These are phyloP conservation scores for Hemibagrus guttatus DNA, from an alignment of 2,797 vertebrate species.

Conservation along the genomic window DNA sequence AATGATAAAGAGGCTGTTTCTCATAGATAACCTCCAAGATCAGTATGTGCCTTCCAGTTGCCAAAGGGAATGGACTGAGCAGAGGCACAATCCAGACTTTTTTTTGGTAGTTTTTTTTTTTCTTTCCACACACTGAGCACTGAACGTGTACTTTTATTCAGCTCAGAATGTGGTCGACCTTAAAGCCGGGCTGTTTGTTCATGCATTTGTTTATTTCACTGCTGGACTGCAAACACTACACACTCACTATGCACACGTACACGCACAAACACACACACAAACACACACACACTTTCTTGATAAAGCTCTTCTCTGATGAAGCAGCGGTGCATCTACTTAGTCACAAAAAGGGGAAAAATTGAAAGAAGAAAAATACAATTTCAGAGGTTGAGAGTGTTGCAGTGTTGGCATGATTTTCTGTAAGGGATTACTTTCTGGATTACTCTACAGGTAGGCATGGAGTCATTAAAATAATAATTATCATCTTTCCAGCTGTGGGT, in stretches of 20 bases:
- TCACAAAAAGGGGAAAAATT: background rate
- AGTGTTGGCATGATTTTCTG: background rate
- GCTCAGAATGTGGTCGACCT: slow-evolving; percentile 39
- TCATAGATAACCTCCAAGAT: slow-evolving; percentile 37
- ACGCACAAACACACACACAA: slow-evolving; percentile 12
- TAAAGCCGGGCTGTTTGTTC: slow-evolving; percentile 43
- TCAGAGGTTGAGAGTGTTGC: background rate
- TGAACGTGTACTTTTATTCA: slow-evolving; percentile 32
- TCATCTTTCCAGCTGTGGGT: background rate
- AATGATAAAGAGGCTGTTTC: slow-evolving; percentile 44
- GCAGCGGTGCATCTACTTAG: slow-evolving; percentile 1
- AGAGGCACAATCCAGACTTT: slow-evolving; percentile 10
- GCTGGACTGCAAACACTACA: slow-evolving; percentile 3
- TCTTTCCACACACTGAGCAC: slow-evolving; percentile 19
- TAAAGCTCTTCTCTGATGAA: background rate
- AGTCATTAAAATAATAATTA: slow-evolving; percentile 20
- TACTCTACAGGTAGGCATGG: background rate
- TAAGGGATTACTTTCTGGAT: background rate
- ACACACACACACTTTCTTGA: slow-evolving; percentile 8
- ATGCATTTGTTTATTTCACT: slow-evolving; percentile 47
- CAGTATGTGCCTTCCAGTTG: slow-evolving; percentile 33
- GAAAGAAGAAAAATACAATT: background rate
- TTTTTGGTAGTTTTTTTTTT: background rate
- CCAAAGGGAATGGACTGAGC: slow-evolving; percentile 18
- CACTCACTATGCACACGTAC: background rate